A percentile compares a stretch with the other conserved stretches of the same genome.
phyloP scores from a whole-genome alignment of 2,888 invertebrate species.

The Furcula furcula region DNA sequence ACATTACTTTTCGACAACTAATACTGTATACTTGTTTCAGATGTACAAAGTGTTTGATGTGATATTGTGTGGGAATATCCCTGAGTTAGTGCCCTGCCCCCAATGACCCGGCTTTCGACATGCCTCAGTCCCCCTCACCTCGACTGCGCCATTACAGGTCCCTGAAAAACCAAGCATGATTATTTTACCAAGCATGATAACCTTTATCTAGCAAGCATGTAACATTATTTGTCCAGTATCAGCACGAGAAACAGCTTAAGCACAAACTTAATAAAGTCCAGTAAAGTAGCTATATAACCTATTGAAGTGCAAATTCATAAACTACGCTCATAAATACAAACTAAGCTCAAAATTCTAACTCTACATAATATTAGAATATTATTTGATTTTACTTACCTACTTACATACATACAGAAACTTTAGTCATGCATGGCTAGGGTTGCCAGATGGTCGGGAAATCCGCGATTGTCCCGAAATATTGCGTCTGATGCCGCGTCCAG shows the following conservation, averaged over 20 bases:
- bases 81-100: conserved; percentile 71
- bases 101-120: conserved; percentile 87
- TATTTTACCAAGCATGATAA: conserved; percentile 28
- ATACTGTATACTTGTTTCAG: conserved; percentile 66
- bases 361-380: too few relatives aligned
- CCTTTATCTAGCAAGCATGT: conserved; percentile 11
- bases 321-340: not conserved
- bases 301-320: not conserved
- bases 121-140: conserved; percentile 86
- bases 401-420: too few relatives aligned
- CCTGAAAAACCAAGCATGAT: conserved; percentile 63
- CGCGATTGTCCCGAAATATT: too few relatives aligned
- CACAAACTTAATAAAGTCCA: too few relatives aligned
- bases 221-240: conserved; percentile 1
- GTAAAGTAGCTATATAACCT: conserved; percentile 6
- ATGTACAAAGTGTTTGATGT: conserved; percentile 79
- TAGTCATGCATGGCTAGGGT: too few relatives aligned
- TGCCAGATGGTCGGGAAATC: too few relatives aligned
- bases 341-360: conserved; percentile 17
- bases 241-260: conserved; percentile 11
- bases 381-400: too few relatives aligned
- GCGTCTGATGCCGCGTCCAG: too few relatives aligned
- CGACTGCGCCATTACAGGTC: conserved; percentile 92
- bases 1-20: conserved; percentile 12
- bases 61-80: conserved; percentile 70